phyloP scores from a whole-genome alignment of 2,888 invertebrate species.

The Xestia sexstrigata region DNA sequence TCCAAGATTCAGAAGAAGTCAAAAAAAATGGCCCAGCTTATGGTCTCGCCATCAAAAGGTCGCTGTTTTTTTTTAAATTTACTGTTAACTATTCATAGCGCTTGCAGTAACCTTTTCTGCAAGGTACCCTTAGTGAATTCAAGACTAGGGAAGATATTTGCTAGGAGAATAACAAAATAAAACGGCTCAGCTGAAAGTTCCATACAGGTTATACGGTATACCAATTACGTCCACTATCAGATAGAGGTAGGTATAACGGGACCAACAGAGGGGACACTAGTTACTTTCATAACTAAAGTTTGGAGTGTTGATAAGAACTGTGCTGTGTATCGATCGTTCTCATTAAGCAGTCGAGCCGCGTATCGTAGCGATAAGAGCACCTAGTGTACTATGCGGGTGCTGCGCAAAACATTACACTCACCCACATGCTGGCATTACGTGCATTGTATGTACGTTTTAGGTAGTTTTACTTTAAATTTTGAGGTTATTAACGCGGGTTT shows the following conservation, averaged over 20 bases:
- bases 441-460: slow-evolving; percentile 28
- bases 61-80: neutral
- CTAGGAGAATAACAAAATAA: neutral
- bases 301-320: slow-evolving; percentile 86
- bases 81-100: neutral
- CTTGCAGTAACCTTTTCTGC: too few species aligned
- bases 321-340: slow-evolving; percentile 78
- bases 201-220: slow-evolving; percentile 10
- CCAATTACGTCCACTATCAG: slow-evolving; percentile 55
- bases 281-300: slow-evolving; percentile 84
- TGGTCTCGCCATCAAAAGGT: neutral
- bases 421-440: slow-evolving; percentile 72
- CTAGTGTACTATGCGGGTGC: slow-evolving; percentile 82
- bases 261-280: slow-evolving; percentile 69
- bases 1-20: neutral
- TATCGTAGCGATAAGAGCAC: slow-evolving; percentile 70
- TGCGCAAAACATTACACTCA: slow-evolving; percentile 63
- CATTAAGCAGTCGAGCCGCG: slow-evolving; percentile 84
- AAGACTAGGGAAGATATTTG: neutral
- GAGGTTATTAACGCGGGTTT: slow-evolving; percentile 7
- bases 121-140: too few species aligned
- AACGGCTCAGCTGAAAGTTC: neutral
- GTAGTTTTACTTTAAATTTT: slow-evolving; percentile 6
- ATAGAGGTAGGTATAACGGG: slow-evolving; percentile 30
- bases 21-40: neutral